Percentiles rank a stretch among this genome's conserved stretches.
These are phyloP conservation scores for Chloroclysta siterata DNA, from an alignment of 2,888 invertebrate genomes.

Conservation along the genomic window DNA sequence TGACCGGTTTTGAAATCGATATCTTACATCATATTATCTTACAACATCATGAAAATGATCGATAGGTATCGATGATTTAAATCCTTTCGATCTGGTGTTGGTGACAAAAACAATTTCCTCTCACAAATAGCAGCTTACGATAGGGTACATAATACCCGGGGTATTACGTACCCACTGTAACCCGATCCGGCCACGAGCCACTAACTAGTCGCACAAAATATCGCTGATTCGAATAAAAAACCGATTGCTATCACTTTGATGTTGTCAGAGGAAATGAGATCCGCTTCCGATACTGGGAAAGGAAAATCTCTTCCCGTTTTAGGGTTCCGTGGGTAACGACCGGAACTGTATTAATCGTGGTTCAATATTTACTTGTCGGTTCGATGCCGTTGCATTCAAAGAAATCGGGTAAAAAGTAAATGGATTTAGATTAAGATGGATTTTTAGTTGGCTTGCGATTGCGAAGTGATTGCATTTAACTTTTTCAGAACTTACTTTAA, in stretches of 20 bases:
- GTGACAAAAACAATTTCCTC: constrained; percentile 4
- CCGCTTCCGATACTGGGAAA: constrained; percentile 80
- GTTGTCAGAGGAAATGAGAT: constrained; percentile 84
- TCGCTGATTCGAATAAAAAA: constrained; percentile 82
- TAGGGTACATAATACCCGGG: constrained; percentile 23
- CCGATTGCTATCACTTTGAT: constrained; percentile 84
- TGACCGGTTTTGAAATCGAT: no score
- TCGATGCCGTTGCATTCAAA: constrained; percentile 35
- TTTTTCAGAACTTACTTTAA: background rate
- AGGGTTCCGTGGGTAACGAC: constrained; percentile 65
- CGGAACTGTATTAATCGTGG: constrained; percentile 63
- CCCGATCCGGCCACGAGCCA: constrained; percentile 54
- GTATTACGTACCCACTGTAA: constrained; percentile 50
- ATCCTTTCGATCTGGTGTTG: background rate
- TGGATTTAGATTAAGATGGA: constrained; percentile 11
- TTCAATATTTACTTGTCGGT: constrained; percentile 66
- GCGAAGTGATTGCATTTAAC: background rate
- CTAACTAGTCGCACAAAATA: constrained; percentile 78
- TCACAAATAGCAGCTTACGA: constrained; percentile 26
- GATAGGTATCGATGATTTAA: background rate
- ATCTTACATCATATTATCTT: no score
- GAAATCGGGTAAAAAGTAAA: constrained; percentile 18
- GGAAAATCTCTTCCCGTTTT: constrained; percentile 78
- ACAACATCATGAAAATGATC: no score
- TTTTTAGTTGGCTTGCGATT: constrained; percentile 10